Conservation (phyloP, 2,888 invertebrate genomes). For the Bombyx huttoni region DNA sequence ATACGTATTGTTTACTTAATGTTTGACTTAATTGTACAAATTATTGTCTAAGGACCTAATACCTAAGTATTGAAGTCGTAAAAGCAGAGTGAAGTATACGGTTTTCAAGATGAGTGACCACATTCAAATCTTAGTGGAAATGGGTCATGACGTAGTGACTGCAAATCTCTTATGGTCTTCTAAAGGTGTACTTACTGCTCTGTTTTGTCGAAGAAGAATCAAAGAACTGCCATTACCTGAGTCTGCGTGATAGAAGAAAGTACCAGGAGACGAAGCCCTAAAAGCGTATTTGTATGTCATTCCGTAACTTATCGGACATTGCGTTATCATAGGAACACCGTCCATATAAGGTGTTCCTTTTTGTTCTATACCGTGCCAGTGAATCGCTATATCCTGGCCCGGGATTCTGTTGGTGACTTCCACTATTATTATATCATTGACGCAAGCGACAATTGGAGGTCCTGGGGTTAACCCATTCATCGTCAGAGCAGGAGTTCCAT, state of each 20-base stretch:
- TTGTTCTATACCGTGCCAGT: constrained; percentile 82
- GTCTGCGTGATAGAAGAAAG: constrained; percentile 82
- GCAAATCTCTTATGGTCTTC: no score
- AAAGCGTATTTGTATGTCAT: constrained; percentile 81
- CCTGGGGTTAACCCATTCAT: constrained; percentile 59
- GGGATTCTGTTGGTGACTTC: constrained; percentile 80
- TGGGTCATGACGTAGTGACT: no score
- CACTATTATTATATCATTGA: constrained; percentile 80
- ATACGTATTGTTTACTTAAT: no score
- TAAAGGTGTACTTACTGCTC: no score
- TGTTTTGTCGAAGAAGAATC: not conserved
- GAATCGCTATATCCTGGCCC: constrained; percentile 77
- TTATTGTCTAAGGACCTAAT: no score
- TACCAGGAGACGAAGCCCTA: constrained; percentile 76
- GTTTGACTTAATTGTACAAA: no score
- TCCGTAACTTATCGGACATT: constrained; percentile 79
- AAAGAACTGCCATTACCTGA: constrained; percentile 45
- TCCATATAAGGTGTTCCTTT: constrained; percentile 81
- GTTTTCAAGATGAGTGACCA: no score
- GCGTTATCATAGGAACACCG: constrained; percentile 83
- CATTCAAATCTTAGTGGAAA: no score
- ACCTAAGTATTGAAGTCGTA: no score
- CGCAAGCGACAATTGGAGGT: constrained; percentile 76
- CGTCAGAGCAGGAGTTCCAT: constrained; percentile 35
- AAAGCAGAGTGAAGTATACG: no score